phyloP scores from a whole-genome alignment of 2,797 vertebrate genomes.

The Meda fulgida region DNA sequence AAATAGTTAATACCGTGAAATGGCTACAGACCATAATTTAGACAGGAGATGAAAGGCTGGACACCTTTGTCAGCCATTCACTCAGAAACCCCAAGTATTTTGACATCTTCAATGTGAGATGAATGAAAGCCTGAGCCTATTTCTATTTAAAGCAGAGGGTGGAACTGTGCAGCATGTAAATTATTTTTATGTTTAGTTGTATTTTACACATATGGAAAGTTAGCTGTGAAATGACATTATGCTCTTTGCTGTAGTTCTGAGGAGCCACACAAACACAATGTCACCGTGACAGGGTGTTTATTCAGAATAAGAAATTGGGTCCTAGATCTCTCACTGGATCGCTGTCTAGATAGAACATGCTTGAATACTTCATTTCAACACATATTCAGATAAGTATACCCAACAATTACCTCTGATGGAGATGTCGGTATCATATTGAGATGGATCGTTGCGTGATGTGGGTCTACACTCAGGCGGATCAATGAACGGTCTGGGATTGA shows the following conservation, averaged over 20 bases:
- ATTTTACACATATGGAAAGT: background rate
- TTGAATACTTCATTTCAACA: constrained; percentile 31
- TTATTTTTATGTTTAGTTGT: background rate
- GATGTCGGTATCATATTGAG: constrained; percentile 33
- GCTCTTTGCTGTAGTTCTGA: background rate
- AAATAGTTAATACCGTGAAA: constrained; percentile 53
- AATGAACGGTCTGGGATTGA: constrained; percentile 52
- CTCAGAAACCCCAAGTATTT: background rate
- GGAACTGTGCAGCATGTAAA: background rate
- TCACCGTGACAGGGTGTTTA: constrained; percentile 8
- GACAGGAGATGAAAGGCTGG: constrained; percentile 11
- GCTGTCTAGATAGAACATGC: constrained; percentile 8
- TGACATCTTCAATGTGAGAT: constrained; percentile 4
- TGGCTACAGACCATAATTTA: constrained; percentile 37
- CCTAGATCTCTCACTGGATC: constrained; percentile 38
- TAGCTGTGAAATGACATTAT: background rate
- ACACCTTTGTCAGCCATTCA: background rate
- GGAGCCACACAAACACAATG: constrained; percentile 3
- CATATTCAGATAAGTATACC: constrained; percentile 43
- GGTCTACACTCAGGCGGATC: constrained; percentile 42
- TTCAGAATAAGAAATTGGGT: constrained; percentile 8
- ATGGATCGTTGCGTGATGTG: constrained; percentile 33
- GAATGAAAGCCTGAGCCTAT: background rate
- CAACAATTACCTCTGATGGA: constrained; percentile 50
- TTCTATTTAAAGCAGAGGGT: constrained; percentile 27